A percentile compares a stretch with the other conserved stretches of the same genome.
phyloP scores from a whole-genome alignment of 2,113 vertebrate genomes.

The Bambusicola thoracicus region DNA sequence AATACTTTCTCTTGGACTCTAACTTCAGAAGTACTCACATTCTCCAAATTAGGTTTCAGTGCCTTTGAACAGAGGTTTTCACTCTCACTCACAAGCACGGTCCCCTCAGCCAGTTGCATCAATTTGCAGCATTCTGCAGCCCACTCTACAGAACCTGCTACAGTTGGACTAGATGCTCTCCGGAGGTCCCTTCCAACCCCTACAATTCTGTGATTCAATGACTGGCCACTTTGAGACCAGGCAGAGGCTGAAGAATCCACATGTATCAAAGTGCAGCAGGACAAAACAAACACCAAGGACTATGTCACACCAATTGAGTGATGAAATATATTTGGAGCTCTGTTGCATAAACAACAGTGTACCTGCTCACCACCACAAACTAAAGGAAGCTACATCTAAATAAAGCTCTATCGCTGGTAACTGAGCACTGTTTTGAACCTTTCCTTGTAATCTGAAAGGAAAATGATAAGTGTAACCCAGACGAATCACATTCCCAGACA shows the following conservation, averaged over 20 bases:
- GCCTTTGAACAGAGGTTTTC: background rate
- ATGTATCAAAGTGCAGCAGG: background rate
- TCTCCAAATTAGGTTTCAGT: background rate
- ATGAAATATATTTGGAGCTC: background rate
- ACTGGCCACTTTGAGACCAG: background rate
- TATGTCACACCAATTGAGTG: background rate
- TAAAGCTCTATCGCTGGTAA: background rate
- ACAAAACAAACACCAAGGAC: background rate
- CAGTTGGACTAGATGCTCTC: background rate
- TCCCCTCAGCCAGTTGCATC: background rate
- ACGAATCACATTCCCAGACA: slow-evolving; percentile 42
- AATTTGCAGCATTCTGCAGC: background rate
- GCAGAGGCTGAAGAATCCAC: background rate
- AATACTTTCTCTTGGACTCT: background rate
- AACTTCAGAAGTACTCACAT: background rate
- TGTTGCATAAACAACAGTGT: background rate
- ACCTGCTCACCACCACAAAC: background rate
- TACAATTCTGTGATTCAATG: background rate
- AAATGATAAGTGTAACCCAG: background rate
- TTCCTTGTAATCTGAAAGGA: background rate
- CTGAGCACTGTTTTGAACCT: background rate
- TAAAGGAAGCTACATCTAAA: background rate
- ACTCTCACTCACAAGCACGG: rapidly evolving
- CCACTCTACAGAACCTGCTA: no score
- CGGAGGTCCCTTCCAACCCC: background rate